Conservation (phyloP, 2,113 vertebrate species). For the Neomonachus schauinslandi region DNA sequence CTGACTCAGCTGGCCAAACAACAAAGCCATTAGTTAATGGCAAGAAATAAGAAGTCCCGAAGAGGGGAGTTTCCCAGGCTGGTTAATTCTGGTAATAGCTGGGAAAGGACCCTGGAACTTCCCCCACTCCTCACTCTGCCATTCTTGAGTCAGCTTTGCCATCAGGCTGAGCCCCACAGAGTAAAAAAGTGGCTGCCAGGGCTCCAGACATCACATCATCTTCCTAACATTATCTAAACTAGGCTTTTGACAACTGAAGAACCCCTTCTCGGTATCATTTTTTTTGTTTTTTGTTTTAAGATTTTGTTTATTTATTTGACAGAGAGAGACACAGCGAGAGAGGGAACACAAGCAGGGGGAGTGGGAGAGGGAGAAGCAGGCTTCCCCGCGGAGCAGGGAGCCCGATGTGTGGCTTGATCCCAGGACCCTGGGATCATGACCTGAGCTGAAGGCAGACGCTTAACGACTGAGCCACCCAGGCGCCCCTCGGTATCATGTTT, state of each 20-base stretch:
- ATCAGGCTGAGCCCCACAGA: not conserved
- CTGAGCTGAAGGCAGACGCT: no score
- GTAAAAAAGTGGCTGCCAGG: not conserved
- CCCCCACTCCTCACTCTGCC: not conserved
- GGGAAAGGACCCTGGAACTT: not conserved
- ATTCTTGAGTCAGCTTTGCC: not conserved
- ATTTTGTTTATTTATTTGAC: no score
- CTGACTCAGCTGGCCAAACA: not conserved
- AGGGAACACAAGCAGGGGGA: no score
- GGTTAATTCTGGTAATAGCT: not conserved
- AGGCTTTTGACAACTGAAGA: not conserved
- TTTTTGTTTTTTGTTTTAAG: no score
- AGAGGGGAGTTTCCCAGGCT: constrained; percentile 19
- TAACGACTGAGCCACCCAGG: no score
- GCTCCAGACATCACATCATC: not conserved
- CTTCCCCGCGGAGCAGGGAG: no score
- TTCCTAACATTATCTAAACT: not conserved
- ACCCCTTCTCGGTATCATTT: not conserved
- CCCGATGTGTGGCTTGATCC: no score
- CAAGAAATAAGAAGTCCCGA: constrained; percentile 7
- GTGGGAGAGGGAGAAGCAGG: no score
- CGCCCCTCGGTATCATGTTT: not conserved
- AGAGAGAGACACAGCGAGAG: no score
- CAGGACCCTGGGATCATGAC: no score
- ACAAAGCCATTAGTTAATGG: not conserved